These are phyloP conservation scores for Pelecanoides urinatrix DNA, from an alignment of 2,113 vertebrate species.

Conservation along the genomic window DNA sequence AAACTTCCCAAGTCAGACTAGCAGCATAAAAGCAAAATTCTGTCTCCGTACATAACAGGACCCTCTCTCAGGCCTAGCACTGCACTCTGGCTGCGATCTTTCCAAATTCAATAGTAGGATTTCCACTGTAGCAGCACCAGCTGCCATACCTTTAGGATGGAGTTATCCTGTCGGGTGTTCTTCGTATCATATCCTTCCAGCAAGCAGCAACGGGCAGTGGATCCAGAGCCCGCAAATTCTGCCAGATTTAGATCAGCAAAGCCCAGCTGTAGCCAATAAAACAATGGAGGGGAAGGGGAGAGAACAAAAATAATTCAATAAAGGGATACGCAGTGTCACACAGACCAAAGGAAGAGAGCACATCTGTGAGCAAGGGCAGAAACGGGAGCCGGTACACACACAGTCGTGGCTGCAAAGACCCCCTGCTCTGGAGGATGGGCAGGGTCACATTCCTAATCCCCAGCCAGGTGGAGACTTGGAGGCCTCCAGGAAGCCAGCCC, in stretches of 20 bases:
- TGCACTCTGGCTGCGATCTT: neutral
- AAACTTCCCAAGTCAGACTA: neutral
- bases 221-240: slow-evolving; percentile 96
- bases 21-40: neutral
- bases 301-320: neutral
- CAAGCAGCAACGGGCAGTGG: slow-evolving; percentile 93
- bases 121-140: neutral
- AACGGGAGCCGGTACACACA: neutral
- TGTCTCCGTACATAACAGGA: neutral
- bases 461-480: neutral
- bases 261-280: slow-evolving; percentile 82
- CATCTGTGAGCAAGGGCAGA: neutral
- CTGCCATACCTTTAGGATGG: slow-evolving; percentile 89
- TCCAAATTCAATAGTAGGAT: neutral
- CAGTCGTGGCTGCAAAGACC: neutral
- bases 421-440: neutral
- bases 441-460: neutral
- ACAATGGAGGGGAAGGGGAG: slow-evolving; percentile 10
- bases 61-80: neutral
- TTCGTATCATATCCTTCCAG: slow-evolving; percentile 98
- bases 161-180: slow-evolving; percentile 98
- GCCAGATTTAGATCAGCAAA: slow-evolving; percentile 98
- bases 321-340: neutral
- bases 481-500: neutral
- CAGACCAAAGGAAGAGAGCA: neutral